Evolutionary conservation across 2,888 invertebrate genomes (phyloP), one percentile per base, ranked within the genome.

Genomic region (Scaptomyza polygonia): DNA sequence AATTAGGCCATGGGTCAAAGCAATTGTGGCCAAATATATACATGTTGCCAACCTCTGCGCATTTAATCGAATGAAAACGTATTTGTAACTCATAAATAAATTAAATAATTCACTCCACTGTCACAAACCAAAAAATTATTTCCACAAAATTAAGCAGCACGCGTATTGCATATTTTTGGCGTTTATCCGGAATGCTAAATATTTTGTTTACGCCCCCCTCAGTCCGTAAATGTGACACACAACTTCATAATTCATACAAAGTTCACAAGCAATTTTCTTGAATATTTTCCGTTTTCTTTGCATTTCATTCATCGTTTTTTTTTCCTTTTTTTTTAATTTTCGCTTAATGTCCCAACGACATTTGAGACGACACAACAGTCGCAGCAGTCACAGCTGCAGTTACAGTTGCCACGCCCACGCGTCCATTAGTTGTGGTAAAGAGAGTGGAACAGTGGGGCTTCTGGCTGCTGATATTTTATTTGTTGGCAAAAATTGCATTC

Each of bases 401-500:
- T 51, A 47, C 65, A 49, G 44, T 12, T 57, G 48, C 47, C 55
- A 71, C 65, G 54, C 72, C 72, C 79, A 59, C 62, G 30, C 53
- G 16, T 25, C 51, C 49, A 16, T 47, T 55, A 39, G 58, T 42
- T 42, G 18, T 18, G 16, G 36, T 16, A 8, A 8, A 18, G 18
- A 3, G 25, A 12, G 7, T 51, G 36, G 34, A 54, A 43, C 49
- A 62, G 63, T 45, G 61, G 6, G 25, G 36, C 18, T 48, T 48
- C 36, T 57, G 49, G 58, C 75, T 80, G 76, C 76, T 78, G 85
- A 75, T 77, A 76, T 84, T 87, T 77, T 86, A 79, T 86, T 86
- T 88, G 80, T 88, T 78, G 83, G 71, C 73, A 82, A 86, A 89
- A 89, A 89, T 88, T 89, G 84, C 84, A 89, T 84, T 87, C 83